These are phyloP conservation scores for Wiebesia pumilae DNA, from an alignment of 1,140 invertebrate species.

Conservation along the genomic window DNA sequence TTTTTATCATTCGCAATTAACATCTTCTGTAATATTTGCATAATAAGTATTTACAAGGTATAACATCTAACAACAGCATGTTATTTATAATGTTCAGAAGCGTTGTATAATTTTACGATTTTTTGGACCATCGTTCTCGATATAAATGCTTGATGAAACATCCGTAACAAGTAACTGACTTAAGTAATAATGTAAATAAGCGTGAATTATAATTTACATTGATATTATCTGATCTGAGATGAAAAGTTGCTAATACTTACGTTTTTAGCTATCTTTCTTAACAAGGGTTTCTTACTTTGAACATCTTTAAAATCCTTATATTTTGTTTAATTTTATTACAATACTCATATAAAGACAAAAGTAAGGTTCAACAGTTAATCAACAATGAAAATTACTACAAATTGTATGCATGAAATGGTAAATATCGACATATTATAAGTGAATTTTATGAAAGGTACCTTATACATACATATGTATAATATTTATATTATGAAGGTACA, in stretches of 20 bases:
- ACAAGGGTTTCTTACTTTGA: not conserved
- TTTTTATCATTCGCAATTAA: not conserved
- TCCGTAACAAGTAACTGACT: not conserved
- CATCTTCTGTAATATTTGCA: not conserved
- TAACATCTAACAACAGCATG: not conserved
- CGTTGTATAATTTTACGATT: not conserved
- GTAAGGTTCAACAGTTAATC: not conserved
- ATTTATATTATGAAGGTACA: not conserved
- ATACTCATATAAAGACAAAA: not conserved
- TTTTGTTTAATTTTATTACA: too few species aligned
- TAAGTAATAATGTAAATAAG: not conserved
- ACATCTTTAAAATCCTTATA: not conserved
- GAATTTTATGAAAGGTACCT: not conserved
- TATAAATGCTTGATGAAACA: not conserved
- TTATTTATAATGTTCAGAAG: not conserved
- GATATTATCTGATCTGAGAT: not conserved
- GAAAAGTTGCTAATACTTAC: not conserved
- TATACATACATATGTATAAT: not conserved
- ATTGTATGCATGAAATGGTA: not conserved
- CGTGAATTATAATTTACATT: not conserved
- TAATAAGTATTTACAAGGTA: not conserved
- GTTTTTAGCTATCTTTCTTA: not conserved
- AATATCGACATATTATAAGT: not conserved
- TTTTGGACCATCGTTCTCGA: not conserved
- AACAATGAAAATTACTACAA: not conserved